A percentile compares a stretch with the other conserved stretches of the same genome.
These are phyloP conservation scores for Crossocerus cetratus DNA, from an alignment of 2,888 invertebrate genomes.

Conservation along the genomic window DNA sequence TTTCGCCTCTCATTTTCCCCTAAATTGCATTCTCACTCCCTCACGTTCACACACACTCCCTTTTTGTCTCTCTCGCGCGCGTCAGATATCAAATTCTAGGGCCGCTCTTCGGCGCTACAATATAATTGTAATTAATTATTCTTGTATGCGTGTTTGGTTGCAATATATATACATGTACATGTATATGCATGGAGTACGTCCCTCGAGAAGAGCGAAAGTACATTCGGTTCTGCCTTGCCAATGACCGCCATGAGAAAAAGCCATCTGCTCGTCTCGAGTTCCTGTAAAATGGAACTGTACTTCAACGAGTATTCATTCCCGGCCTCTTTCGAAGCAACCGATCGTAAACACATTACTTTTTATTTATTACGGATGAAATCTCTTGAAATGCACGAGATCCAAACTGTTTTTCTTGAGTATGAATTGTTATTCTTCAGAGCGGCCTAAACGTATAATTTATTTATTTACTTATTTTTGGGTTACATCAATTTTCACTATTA, in stretches of 20 bases:
- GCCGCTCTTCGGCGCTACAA: constrained; percentile 2
- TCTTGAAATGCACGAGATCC: too few species aligned
- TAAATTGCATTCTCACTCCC: constrained; percentile 5
- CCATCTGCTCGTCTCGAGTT: constrained; percentile 7
- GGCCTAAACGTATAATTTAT: too few species aligned
- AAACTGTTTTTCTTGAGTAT: too few species aligned
- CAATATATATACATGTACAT: constrained; percentile 45
- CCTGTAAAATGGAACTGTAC: too few species aligned
- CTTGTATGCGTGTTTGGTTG: constrained; percentile 36
- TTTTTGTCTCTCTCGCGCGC: neutral
- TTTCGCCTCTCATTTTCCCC: constrained; percentile 12
- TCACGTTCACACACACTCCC: neutral
- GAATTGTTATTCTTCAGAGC: too few species aligned
- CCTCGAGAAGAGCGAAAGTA: constrained; percentile 26
- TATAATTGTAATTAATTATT: constrained; percentile 39
- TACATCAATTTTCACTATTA: too few species aligned
- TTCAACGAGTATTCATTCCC: too few species aligned
- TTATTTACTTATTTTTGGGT: too few species aligned
- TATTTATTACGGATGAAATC: too few species aligned
- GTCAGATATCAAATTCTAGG: constrained; percentile 40
- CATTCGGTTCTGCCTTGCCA: constrained; percentile 25
- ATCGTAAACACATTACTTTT: too few species aligned
- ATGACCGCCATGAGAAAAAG: constrained; percentile 46
- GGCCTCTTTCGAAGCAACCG: too few species aligned
- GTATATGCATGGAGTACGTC: constrained; percentile 24